A percentile compares a stretch with the other conserved stretches of the same genome.
Conservation (phyloP, 2,113 vertebrate genomes). For the Antidorcas marsupialis region DNA sequence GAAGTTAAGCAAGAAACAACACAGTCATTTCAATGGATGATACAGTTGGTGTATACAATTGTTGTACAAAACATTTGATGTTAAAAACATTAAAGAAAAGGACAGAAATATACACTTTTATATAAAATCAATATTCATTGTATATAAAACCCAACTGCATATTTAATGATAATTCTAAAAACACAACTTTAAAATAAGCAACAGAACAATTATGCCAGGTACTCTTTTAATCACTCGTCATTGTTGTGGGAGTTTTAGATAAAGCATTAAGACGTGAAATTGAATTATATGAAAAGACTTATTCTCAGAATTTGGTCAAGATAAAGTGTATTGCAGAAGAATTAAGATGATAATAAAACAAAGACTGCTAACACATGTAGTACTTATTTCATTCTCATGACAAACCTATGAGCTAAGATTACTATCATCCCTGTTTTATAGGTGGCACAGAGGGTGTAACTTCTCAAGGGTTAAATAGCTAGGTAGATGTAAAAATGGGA, state of each 20-base stretch:
- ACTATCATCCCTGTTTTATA: neutral
- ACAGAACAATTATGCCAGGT: neutral
- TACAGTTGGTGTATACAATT: neutral
- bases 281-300: constrained; percentile 1
- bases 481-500: neutral
- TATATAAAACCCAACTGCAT: neutral
- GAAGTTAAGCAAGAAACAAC: neutral
- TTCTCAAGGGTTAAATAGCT: neutral
- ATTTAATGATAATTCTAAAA: constrained; percentile 14
- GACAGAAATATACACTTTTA: neutral
- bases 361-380: neutral
- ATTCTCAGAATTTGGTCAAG: constrained; percentile 17
- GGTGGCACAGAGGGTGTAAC: neutral
- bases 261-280: constrained; percentile 44
- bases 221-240: neutral
- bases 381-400: neutral
- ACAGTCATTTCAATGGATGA: neutral
- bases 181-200: constrained; percentile 14
- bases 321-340: neutral
- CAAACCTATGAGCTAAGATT: neutral
- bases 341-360: neutral
- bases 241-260: neutral
- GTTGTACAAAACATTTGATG: neutral
- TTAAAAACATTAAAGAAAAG: neutral
- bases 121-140: neutral